Evolutionary conservation across 2,113 vertebrate genomes (phyloP), one percentile per base, ranked within the genome.

Genomic region (Pithys albifrons): DNA sequence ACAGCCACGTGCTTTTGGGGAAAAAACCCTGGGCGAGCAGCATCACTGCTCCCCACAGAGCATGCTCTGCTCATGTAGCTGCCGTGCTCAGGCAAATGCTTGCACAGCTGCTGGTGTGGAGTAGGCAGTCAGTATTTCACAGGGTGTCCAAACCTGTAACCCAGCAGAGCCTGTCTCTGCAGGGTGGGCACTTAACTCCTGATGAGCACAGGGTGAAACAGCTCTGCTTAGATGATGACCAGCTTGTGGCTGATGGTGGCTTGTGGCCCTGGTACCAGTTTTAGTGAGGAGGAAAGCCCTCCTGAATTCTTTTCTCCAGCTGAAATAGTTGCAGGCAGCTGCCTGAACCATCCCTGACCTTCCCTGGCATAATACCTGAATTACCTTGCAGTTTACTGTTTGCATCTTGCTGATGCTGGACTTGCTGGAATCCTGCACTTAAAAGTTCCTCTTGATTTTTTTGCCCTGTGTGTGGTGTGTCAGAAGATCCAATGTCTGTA

Each of bases 341-440:
- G 67, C 59, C 62, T 51, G 67, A 91, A 73, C 71, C 16, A 12
- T 69, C 65, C 49, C 66, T 45, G 51, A 49, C 74, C 43, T 83
- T 74, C 62, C 70, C 52, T 86, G 78, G 57, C 77, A 22, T 59
- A 62, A 88, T 33, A 88, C 48, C 78, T 70, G 79, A 74, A 61
- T 88, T 80, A 93, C 88, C 27, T 92, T 90, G 57, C 72, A 77
- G 75, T 90, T 95, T 93, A 80, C 51, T 67, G 71, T 57, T 83
- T 52, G 61, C 37, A 46, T 91, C 84, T 75, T 85, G 66, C 71
- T 61, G 57, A 57, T 84, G 77, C 77, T 90, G 85, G 46, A 84
- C 57, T 93, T 93, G 65, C 80, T 94, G 70, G 69, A 88, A 93
- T 92, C 83, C 72, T 87, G 83, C 85, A 67, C 71, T 88, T 84